Conservation (phyloP, 2,113 vertebrate species). For the Oryzias celebensis region DNA sequence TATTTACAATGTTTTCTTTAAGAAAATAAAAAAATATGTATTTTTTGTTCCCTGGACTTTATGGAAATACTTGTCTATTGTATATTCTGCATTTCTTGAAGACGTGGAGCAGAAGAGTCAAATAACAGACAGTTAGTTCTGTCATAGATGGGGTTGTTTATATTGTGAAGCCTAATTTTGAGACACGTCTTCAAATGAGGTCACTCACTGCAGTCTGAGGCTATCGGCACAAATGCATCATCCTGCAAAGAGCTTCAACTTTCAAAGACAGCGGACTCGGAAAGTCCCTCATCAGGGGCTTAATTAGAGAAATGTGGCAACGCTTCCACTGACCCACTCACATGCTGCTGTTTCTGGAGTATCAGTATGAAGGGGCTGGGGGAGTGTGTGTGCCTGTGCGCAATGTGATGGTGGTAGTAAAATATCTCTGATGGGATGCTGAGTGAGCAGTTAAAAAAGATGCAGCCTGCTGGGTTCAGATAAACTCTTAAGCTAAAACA, state of each 20-base stretch:
- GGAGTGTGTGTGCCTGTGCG: constrained; percentile 6
- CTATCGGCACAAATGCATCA: constrained; percentile 18
- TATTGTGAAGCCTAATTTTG: not conserved
- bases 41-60: too few relatives aligned
- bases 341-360: constrained; percentile 43
- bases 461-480: constrained; percentile 34
- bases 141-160: too few relatives aligned
- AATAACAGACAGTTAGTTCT: too few relatives aligned
- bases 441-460: constrained; percentile 55
- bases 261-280: constrained; percentile 32
- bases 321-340: constrained; percentile 43
- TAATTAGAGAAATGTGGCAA: constrained; percentile 47
- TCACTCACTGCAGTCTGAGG: constrained; percentile 13
- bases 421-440: constrained; percentile 48
- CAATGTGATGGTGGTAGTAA: not conserved
- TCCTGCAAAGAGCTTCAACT: constrained; percentile 2
- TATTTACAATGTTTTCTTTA: not conserved
- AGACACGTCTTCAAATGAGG: constrained; percentile 42
- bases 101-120: too few relatives aligned
- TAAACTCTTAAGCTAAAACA: constrained; percentile 12
- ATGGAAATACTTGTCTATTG: too few relatives aligned
- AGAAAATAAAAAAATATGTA: not conserved
- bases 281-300: constrained; percentile 47
- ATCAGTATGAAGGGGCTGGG: not conserved
- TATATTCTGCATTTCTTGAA: too few relatives aligned